phyloP scores from a whole-genome alignment of 23 tunicate species.

The Halocynthia aurantium region DNA sequence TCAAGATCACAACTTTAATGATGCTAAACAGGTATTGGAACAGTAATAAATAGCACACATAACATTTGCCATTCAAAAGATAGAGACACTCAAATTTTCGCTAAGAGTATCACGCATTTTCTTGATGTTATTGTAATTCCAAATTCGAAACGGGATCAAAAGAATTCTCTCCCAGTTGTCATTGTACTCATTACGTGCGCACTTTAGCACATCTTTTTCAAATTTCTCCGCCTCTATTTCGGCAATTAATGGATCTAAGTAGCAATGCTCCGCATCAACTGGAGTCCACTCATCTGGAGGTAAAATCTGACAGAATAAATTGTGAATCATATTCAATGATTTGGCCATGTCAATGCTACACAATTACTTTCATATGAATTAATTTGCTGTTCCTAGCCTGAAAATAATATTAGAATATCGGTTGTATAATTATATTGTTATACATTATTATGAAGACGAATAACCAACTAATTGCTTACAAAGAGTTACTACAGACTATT shows the following conservation, averaged over 20 bases:
- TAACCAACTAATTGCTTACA: no score
- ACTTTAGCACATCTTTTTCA: constrained; percentile 56
- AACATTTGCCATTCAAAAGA: constrained; percentile 1
- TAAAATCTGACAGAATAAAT: constrained; percentile 15
- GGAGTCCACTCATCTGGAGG: constrained; percentile 88
- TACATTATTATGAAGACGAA: no score
- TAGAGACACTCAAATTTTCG: constrained; percentile 14
- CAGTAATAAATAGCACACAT: background rate
- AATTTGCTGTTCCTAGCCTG: background rate
- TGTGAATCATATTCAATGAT: background rate
- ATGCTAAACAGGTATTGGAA: no score
- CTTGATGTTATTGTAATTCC: constrained; percentile 38
- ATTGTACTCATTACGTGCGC: constrained; percentile 55
- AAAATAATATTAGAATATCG: background rate
- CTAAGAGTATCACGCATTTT: constrained; percentile 13
- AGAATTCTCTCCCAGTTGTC: constrained; percentile 33
- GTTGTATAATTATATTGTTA: background rate
- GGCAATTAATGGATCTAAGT: constrained; percentile 30
- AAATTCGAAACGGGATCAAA: constrained; percentile 41
- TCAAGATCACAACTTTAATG: no score
- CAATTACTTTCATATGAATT: background rate
- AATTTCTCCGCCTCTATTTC: constrained; percentile 21
- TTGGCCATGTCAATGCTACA: background rate
- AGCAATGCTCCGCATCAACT: constrained; percentile 72
- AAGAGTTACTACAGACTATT: no score